A percentile compares a stretch with the other conserved stretches of the same genome.
Conservation (phyloP, 1,140 invertebrate genomes). For the Trinorchestia longiramus region DNA sequence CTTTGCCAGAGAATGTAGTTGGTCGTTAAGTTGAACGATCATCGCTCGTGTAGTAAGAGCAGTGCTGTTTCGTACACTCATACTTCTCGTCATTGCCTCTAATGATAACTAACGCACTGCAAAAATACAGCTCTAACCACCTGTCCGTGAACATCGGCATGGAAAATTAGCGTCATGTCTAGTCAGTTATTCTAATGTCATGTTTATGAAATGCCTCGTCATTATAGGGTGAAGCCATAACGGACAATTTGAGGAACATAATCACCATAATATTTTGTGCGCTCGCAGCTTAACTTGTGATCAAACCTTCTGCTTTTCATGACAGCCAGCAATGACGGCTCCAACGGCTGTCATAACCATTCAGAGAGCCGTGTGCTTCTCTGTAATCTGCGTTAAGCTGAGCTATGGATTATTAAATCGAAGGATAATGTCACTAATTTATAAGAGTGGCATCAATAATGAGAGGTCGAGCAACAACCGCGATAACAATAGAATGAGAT, state of each 20-base stretch:
- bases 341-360: slow-evolving; percentile 16
- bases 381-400: slow-evolving; percentile 26
- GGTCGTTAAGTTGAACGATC: slow-evolving; percentile 25
- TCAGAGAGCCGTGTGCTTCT: neutral
- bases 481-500: slow-evolving; percentile 1
- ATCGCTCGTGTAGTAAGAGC: neutral
- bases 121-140: slow-evolving; percentile 15
- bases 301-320: slow-evolving; percentile 18
- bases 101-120: slow-evolving; percentile 36
- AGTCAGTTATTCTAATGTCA: slow-evolving; percentile 10
- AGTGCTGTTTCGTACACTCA: neutral
- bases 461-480: neutral
- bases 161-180: slow-evolving; percentile 7
- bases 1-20: slow-evolving; percentile 15
- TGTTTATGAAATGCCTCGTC: neutral
- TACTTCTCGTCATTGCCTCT: slow-evolving; percentile 15
- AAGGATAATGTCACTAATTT: slow-evolving; percentile 33
- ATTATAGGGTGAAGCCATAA: slow-evolving; percentile 13
- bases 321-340: neutral
- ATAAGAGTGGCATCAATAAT: neutral
- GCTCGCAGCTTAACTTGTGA: neutral
- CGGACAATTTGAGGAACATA: neutral
- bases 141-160: neutral
- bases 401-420: slow-evolving; percentile 37
- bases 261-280: neutral